Conservation (phyloP, 2,797 vertebrate species). For the Neomorphus geoffroyi region DNA sequence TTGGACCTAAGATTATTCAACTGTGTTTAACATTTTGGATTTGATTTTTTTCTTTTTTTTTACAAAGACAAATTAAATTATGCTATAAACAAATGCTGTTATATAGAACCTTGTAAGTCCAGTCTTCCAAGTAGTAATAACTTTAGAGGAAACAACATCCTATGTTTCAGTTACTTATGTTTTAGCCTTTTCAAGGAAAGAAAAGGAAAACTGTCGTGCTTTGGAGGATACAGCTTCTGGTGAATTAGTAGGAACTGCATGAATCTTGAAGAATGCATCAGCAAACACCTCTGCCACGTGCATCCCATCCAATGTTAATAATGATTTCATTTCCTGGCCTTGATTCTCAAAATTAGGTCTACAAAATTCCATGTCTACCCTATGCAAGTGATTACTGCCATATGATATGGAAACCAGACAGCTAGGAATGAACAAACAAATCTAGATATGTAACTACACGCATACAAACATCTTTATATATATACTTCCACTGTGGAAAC, state of each 20-base stretch:
- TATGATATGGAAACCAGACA: background rate
- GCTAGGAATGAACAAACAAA: background rate
- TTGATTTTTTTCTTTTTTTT: background rate
- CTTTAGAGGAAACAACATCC: background rate
- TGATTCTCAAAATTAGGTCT: background rate
- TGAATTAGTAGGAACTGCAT: background rate
- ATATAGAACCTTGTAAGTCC: background rate
- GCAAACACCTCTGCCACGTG: background rate
- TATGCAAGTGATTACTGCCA: background rate
- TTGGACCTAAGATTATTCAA: background rate
- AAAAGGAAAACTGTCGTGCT: background rate
- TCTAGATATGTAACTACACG: background rate
- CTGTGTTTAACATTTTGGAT: background rate
- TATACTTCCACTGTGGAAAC: background rate
- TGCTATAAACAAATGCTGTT: background rate
- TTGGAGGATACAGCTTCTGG: background rate
- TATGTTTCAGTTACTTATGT: background rate
- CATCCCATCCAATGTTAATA: background rate
- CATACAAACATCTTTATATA: background rate
- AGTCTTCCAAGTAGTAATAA: background rate
- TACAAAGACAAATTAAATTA: slow-evolving; percentile 1
- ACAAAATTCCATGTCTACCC: background rate
- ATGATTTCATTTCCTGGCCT: background rate
- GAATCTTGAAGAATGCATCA: background rate
- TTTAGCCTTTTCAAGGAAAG: slow-evolving; percentile 7